Evolutionary conservation across 2,888 invertebrate genomes (phyloP), one percentile per base, ranked within the genome.

Genomic region (Zaprionus lineosus): DNA sequence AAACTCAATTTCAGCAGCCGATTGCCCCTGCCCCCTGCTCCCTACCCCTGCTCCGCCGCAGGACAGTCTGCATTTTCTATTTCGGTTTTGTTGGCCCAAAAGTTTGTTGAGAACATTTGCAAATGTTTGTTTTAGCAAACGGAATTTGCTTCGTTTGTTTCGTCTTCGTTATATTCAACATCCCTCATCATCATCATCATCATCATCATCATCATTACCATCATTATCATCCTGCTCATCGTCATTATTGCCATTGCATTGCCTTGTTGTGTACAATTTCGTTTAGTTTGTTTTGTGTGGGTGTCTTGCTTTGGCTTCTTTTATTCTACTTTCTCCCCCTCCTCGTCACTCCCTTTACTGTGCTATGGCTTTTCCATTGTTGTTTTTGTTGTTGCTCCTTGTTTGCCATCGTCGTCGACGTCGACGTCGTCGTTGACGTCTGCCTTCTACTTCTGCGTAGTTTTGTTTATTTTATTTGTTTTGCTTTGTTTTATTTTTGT

Each of bases 71-170:
- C 67, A 63, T 75, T 67, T 75, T 61, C 51, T 70, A 65, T 66
- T 74, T 62, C 56, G 58, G 36, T 14, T 62, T 64, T 66, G 69
- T 65, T 63, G 67, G 53, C 52, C 68, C 55, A 52, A 74, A 82
- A 82, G 81, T 82, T 82, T 82, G 81, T 77, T 84, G 84, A 84
- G 82, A 86, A 82, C 84, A 84, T 83, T 74, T 48, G 86, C 84
- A 82, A 82, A 82, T 82, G 82, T 82, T 82, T 82, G 82, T 86
- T 86, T 82, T 83, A 85, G 81, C 82, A 64, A 72, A 75, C 77
- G 69, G 72, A 74, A 84, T 69, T 78, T 67, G 83, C 79, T 73
- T 84, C 79, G 83, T 63, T 84, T 84, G 64, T 61, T 77, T 69
- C 73, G n/a, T n/a, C n/a, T n/a, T n/a, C n/a, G n/a, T n/a, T n/a